A percentile compares a stretch with the other conserved stretches of the same genome.
phyloP scores from a whole-genome alignment of 2,888 invertebrate genomes.

The Phalangium opilio region DNA sequence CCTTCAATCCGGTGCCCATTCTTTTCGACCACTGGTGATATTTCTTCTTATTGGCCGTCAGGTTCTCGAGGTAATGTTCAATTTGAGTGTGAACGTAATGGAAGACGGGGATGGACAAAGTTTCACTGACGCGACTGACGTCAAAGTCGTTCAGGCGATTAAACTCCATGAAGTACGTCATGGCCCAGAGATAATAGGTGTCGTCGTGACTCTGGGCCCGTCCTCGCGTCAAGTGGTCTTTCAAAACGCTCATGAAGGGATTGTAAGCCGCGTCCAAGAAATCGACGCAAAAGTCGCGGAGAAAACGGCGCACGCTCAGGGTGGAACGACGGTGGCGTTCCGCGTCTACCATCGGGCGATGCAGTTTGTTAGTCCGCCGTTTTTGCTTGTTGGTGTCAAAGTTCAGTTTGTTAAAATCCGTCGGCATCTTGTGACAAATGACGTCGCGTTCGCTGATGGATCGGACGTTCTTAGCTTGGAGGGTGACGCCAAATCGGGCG shows the following conservation, averaged over 20 bases:
- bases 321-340: conserved; percentile 54
- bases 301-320: conserved; percentile 67
- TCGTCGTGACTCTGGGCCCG: conserved; percentile 66
- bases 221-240: conserved; percentile 39
- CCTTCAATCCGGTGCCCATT: conserved; percentile 63
- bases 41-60: conserved; percentile 70
- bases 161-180: conserved; percentile 94
- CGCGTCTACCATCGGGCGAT: conserved; percentile 49
- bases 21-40: conserved; percentile 58
- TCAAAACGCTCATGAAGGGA: conserved; percentile 71
- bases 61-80: conserved; percentile 64
- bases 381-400: conserved; percentile 58
- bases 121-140: conserved; percentile 82
- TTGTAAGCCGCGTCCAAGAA: conserved; percentile 87
- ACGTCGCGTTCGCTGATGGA: conserved; percentile 74
- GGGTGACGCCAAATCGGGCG: conserved; percentile 55
- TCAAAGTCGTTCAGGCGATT: conserved; percentile 73
- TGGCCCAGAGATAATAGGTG: conserved; percentile 82
- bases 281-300: conserved; percentile 87
- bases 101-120: conserved; percentile 76
- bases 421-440: conserved; percentile 71
- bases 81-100: conserved; percentile 88
- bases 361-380: conserved; percentile 57
- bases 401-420: conserved; percentile 56
- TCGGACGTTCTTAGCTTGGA: conserved; percentile 78